These are phyloP conservation scores for Microplitis mediator DNA, from an alignment of 1,140 invertebrate species.

Conservation along the genomic window DNA sequence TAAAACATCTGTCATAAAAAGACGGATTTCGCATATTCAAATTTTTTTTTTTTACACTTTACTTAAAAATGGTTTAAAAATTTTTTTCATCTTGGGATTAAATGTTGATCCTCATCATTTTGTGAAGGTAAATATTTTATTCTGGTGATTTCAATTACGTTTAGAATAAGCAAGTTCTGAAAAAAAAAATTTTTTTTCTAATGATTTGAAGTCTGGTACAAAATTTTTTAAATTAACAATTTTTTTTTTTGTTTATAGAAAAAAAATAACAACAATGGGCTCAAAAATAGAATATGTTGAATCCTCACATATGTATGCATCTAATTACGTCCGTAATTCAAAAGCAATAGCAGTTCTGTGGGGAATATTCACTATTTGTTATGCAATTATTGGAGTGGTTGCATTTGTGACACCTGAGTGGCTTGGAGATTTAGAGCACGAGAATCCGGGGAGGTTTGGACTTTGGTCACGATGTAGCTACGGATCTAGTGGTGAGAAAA, in stretches of 20 bases:
- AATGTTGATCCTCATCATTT: too few relatives aligned
- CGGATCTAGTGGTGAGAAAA: slow-evolving; percentile 48
- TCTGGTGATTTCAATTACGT: too few relatives aligned
- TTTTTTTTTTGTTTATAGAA: neutral
- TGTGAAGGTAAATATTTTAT: too few relatives aligned
- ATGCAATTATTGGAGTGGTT: slow-evolving; percentile 92
- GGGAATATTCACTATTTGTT: slow-evolving; percentile 96
- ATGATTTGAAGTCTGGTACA: too few relatives aligned
- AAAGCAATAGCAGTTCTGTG: slow-evolving; percentile 96
- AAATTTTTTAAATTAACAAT: too few relatives aligned
- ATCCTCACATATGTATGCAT: slow-evolving; percentile 85
- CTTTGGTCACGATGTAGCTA: slow-evolving; percentile 85
- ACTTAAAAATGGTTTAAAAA: too few relatives aligned
- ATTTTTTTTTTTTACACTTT: too few relatives aligned
- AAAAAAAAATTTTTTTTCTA: neutral
- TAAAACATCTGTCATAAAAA: too few relatives aligned
- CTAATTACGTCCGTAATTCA: slow-evolving; percentile 93
- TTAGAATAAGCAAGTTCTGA: too few relatives aligned
- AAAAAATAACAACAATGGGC: slow-evolving; percentile 68
- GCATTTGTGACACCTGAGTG: slow-evolving; percentile 96
- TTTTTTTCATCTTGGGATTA: too few relatives aligned
- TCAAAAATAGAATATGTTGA: slow-evolving; percentile 91
- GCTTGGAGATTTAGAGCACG: slow-evolving; percentile 82
- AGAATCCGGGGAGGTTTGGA: slow-evolving; percentile 88
- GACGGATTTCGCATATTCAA: too few relatives aligned